Conservation (phyloP, 2,113 vertebrate genomes). For the Catagonus wagneri region DNA sequence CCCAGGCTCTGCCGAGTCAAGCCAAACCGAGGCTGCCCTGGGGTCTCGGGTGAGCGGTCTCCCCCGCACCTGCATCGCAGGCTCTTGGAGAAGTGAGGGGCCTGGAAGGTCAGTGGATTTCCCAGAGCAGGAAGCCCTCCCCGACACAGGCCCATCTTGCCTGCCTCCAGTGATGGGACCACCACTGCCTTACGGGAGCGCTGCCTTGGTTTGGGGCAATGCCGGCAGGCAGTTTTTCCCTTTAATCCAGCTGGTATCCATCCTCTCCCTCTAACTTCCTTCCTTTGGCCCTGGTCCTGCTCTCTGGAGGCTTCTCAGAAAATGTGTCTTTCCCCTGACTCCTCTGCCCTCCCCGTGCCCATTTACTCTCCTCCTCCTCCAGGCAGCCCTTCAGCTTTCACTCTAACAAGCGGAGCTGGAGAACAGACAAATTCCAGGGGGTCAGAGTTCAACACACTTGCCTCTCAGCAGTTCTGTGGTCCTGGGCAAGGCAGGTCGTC, state of each 20-base stretch:
- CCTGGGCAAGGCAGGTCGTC: neutral
- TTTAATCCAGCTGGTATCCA: neutral
- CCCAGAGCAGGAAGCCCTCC: neutral
- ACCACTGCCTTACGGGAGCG: neutral
- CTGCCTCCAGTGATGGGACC: fast-evolving
- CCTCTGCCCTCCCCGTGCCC: too few species aligned
- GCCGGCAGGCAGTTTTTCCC: neutral
- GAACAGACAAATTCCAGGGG: neutral
- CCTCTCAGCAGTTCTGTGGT: neutral
- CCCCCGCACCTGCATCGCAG: neutral
- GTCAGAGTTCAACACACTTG: neutral
- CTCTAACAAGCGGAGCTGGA: neutral
- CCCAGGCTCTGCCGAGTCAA: neutral
- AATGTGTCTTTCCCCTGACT: neutral
- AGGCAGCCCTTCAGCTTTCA: neutral
- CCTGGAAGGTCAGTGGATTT: neutral
- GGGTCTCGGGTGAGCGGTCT: neutral
- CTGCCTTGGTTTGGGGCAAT: neutral
- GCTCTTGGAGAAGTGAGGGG: neutral
- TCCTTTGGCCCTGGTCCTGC: neutral
- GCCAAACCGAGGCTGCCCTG: neutral
- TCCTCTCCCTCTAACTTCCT: neutral
- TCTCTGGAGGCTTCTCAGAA: neutral
- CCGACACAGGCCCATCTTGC: neutral
- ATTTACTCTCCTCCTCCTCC: neutral